Conservation (phyloP, 2,113 vertebrate genomes). For the Sander vitreus region DNA sequence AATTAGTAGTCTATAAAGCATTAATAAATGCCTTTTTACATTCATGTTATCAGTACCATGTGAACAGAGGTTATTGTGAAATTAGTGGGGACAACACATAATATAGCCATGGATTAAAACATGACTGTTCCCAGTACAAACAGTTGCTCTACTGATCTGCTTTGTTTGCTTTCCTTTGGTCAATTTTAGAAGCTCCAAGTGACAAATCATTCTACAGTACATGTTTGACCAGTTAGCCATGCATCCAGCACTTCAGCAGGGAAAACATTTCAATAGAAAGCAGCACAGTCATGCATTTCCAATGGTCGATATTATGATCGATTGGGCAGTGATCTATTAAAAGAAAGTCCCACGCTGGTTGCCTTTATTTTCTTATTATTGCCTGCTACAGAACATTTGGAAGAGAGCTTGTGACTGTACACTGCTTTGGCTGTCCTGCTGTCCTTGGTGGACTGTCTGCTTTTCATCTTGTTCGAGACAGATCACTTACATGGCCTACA, state of each 20-base stretch:
- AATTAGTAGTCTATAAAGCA: neutral
- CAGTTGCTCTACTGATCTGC: neutral
- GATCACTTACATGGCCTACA: slow-evolving; percentile 33
- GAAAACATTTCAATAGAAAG: slow-evolving; percentile 23
- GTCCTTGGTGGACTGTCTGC: slow-evolving; percentile 64
- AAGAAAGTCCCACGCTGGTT: slow-evolving; percentile 26
- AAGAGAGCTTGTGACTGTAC: slow-evolving; percentile 5
- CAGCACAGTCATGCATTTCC: slow-evolving; percentile 14
- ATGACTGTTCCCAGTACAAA: neutral
- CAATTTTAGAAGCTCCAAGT: neutral
- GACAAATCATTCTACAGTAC: slow-evolving; percentile 8
- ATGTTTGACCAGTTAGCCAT: slow-evolving; percentile 23
- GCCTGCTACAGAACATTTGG: slow-evolving; percentile 20
- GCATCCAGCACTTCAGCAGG: slow-evolving; percentile 14
- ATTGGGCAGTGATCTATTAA: slow-evolving; percentile 37
- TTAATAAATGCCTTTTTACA: slow-evolving; percentile 1
- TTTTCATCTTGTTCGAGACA: slow-evolving; percentile 59
- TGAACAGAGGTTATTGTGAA: neutral
- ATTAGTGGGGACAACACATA: neutral
- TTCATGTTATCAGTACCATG: neutral
- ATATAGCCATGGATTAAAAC: neutral
- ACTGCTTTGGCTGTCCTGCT: slow-evolving; percentile 18
- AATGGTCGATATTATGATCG: slow-evolving; percentile 35
- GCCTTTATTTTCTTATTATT: slow-evolving; percentile 42
- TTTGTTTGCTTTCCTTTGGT: slow-evolving; percentile 39